Evolutionary conservation across 2,888 invertebrate species (phyloP), one percentile per base, ranked within the genome.

Genomic region (Synergus laeviventris): DNA sequence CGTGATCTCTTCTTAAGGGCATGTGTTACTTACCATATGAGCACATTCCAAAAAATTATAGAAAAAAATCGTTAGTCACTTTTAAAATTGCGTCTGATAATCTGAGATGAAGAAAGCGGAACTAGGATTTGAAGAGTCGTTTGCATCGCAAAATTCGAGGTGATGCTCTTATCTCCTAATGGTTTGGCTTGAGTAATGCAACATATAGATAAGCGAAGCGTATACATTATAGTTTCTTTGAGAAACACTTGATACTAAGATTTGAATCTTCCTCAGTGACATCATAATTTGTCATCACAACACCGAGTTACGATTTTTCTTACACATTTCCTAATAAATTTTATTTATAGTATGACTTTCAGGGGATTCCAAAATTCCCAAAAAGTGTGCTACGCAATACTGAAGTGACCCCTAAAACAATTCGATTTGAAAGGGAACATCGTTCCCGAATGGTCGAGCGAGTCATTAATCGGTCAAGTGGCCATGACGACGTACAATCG

Each of bases 381-480:
- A 49, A 49, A n/a, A 49, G n/a, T 49, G 49, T 1, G 31, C n/a
- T 49, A 49, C 49, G n/a, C n/a, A 49, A 49, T 38, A 62, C 38
- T 18, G 1, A n/a, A 11, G 31, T 36, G 8, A 62, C n/a, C 8
- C 31, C 16, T 38, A 12, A 62, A 38, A 18, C 8, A 14, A 64
- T 70, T 70, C 31, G 45, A 45, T 70, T 45, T 45, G 49, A 70
- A 16, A 70, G 45, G 66, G 66, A 45, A 49, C 49, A 45, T 70
- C 45, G 24, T 70, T 49, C 45, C 24, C 66, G 31, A 70, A 70
- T 49, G 66, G 66, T 70, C 45, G 74, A 74, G 38, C 36, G 16
- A 56, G 39, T 59, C 56, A 74, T 74, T 42, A 38, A 59, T 74
- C 18, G 74, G 74, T 74, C 74, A 74, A 74, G 74, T 74, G 74